Evolutionary conservation across 2,797 vertebrate species (phyloP), one percentile per base, ranked within the genome.

Genomic region (Mormyrus hasselquistii): DNA sequence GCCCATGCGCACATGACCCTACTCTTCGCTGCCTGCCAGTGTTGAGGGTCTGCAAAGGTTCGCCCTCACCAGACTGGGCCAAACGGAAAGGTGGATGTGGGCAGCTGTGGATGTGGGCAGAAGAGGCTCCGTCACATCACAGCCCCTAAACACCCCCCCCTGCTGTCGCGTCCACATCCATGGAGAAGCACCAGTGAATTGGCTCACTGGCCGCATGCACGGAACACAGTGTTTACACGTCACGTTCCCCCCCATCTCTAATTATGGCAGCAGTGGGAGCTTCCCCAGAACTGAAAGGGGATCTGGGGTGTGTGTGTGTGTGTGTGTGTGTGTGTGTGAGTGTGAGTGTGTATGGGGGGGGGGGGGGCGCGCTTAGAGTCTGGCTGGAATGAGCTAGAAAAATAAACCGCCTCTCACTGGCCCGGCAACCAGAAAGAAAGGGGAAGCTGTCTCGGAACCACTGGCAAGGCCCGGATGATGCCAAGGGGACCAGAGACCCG

Each of bases 351-450:
- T n/a, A n/a, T n/a, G 4, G 5, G 86, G 88, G 88, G 62, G 87
- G 86, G 1, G 55, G 1, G 16, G 55, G n/a, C 19, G 73, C 57
- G 88, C 59, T 85, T 87, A 88, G 90, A 88, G 89, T 89, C 91
- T 90, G 89, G 90, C 88, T 92, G 92, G 92, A 92, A 92, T 91
- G 89, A 92, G 88, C 90, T 90, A 90, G 82, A 87, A 92, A 92
- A 92, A 92, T 90, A 91, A 91, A 92, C 84, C 34, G 41, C 53
- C 87, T 86, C 14, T 88, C 65, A 19, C 89, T 79, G 92, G 89
- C 89, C 92, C 90, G 90, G 91, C 90, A 91, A 90, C 86, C 41
- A 41, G 6, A 62, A 62, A 92, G 87, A 89, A 91, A 91, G 91
- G 90, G 88, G 89, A 91, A 90, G 90, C 89, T 92, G 92, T 92